Evolutionary conservation across 2,888 invertebrate genomes (phyloP).

Genomic region (Laspeyria flexula): DNA sequence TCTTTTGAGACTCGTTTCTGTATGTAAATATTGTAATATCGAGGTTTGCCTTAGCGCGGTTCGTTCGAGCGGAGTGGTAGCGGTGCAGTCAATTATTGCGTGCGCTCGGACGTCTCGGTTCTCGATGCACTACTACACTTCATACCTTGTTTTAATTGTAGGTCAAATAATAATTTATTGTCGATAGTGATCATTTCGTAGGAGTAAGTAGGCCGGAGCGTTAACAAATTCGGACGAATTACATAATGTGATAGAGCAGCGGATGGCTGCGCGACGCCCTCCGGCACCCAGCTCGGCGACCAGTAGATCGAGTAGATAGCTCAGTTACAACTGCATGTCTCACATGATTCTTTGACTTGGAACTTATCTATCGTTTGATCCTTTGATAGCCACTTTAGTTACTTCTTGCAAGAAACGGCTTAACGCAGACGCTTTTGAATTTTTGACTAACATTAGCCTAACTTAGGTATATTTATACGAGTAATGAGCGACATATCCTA

Average conservation of each 20-base stretch:
- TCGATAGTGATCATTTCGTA: slow-evolving; percentile 84
- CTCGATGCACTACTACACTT: slow-evolving; percentile 75
- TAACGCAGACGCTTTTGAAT: slow-evolving; percentile 67
- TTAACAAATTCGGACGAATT: slow-evolving; percentile 84
- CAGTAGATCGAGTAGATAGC: slow-evolving; percentile 51
- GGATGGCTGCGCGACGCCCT: slow-evolving; percentile 59
- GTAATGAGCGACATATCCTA: slow-evolving; percentile 79
- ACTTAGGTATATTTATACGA: slow-evolving; percentile 60
- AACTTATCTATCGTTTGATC: slow-evolving; percentile 54
- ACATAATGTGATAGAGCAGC: slow-evolving; percentile 80
- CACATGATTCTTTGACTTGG: slow-evolving; percentile 57
- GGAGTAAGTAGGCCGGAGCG: slow-evolving; percentile 83
- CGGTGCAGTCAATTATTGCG: slow-evolving; percentile 83
- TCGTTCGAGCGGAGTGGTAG: slow-evolving; percentile 65
- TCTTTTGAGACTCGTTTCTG: slow-evolving; percentile 71
- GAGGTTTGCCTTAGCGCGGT: slow-evolving; percentile 76
- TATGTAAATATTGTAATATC: slow-evolving; percentile 83
- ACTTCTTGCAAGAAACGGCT: slow-evolving; percentile 58
- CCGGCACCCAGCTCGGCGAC: slow-evolving; percentile 66
- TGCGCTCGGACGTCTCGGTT: slow-evolving; percentile 62
- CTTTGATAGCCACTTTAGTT: slow-evolving; percentile 59
- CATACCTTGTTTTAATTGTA: slow-evolving; percentile 82
- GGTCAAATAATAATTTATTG: slow-evolving; percentile 82
- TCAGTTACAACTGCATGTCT: slow-evolving; percentile 60
- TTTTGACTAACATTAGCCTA: slow-evolving; percentile 60